phyloP scores from a whole-genome alignment of 2,113 vertebrate species.

The Ptilonorhynchus violaceus region DNA sequence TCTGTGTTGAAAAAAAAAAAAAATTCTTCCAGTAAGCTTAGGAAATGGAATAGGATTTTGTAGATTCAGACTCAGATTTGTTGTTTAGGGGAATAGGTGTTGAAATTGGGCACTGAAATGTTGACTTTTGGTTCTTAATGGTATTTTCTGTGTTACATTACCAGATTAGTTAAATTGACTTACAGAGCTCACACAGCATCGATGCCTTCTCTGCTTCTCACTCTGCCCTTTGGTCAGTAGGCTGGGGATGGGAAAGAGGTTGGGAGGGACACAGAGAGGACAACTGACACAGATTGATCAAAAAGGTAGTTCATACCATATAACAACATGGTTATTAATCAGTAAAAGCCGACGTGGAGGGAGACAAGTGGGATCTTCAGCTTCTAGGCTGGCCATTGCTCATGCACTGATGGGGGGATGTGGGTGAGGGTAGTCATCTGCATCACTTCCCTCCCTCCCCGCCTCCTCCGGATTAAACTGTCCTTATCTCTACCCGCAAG shows the following conservation, averaged over 20 bases:
- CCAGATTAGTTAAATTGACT: neutral
- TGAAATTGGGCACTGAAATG: neutral
- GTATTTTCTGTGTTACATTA: neutral
- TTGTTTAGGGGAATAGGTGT: neutral
- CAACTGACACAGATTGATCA: neutral
- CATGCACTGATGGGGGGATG: neutral
- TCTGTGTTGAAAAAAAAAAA: neutral
- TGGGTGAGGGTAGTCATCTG: neutral
- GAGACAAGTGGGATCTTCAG: neutral
- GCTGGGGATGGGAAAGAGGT: neutral
- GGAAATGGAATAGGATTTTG: neutral
- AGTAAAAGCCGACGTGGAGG: neutral
- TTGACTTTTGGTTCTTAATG: neutral
- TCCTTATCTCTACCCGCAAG: neutral
- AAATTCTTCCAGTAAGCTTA: neutral
- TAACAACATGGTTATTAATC: neutral
- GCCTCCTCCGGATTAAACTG: neutral
- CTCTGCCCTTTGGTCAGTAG: neutral
- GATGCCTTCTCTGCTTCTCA: neutral
- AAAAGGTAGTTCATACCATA: neutral
- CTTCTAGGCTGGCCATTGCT: neutral
- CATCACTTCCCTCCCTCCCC: fast-evolving
- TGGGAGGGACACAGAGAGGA: neutral
- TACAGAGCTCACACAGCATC: fast-evolving
- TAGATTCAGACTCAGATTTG: neutral